These are phyloP conservation scores for Agrochola litura DNA, from an alignment of 2,888 invertebrate species.

Conservation along the genomic window DNA sequence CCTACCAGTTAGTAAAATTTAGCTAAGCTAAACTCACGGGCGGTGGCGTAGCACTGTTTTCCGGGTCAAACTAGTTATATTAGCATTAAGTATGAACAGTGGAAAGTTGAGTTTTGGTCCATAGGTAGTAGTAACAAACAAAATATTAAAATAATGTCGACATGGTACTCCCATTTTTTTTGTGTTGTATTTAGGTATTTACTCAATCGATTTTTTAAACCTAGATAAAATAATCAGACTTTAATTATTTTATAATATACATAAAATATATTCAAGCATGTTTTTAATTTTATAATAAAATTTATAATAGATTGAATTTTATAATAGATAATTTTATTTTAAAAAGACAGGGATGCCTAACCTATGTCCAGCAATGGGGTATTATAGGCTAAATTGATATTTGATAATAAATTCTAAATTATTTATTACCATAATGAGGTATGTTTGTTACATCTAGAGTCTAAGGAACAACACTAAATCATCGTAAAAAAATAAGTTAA, in stretches of 20 bases:
- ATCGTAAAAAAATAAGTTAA: background rate
- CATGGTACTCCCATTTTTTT: background rate
- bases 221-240: background rate
- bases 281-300: no score
- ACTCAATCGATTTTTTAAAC: no score
- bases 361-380: background rate
- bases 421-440: no score
- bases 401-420: background rate
- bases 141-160: background rate
- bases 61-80: constrained; percentile 50
- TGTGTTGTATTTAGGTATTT: no score
- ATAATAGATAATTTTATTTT: no score
- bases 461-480: no score
- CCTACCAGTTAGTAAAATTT: constrained; percentile 11
- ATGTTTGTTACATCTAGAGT: background rate
- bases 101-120: constrained; percentile 27
- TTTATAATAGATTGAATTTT: no score
- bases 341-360: fast-evolving
- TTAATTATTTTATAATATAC: background rate
- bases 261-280: background rate
- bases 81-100: constrained; percentile 33
- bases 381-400: background rate
- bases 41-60: constrained; percentile 21
- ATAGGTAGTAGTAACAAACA: constrained; percentile 1
- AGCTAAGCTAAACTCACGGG: constrained; percentile 11